Evolutionary conservation across 2,113 vertebrate genomes (phyloP), one percentile per base, ranked within the genome.

Genomic region (Nanorana parkeri): DNA sequence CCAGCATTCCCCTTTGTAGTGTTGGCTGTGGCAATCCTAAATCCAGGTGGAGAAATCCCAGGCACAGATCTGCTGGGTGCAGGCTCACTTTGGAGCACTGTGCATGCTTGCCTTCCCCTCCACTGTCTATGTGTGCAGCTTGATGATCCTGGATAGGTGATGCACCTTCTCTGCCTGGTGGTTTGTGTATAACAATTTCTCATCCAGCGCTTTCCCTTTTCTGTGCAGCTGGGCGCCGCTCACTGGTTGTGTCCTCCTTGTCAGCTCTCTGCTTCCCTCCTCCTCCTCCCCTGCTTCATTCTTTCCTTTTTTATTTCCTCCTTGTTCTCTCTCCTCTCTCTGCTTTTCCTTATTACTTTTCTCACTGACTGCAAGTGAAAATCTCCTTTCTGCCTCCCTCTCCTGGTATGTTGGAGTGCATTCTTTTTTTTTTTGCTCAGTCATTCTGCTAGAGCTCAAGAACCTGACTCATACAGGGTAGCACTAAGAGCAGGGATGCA

Each of bases 141-240:
- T n/a, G 75, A 63, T 66, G 16, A 55, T 21, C 10, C 28, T 41
- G 80, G 69, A 67, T 63, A 82, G 61, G 80, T 75, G 80, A 82
- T 82, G 71, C 63, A 75, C 71, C 80, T 82, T 75, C 64, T 58
- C 68, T 81, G 80, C 15, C 28, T 26, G 71, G 63, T 81, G 79
- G 24, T 75, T 41, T 82, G 69, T 82, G 80, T 82, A 74, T 26
- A 75, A 66, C 69, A 75, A 82, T 82, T 75, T 51, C 52, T 75
- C 80, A 54, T 82, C 61, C 80, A 75, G 74, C 68, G 71, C 71
- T 82, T 82, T 82, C 71, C 24, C 71, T 67, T 74, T 74, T 81
- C 79, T 74, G 79, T 81, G 28, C 55, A 55, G 79, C 68, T 72
- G 26, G 32, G 68, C 68, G 67, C 69, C 79, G 65, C 79, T 81